Evolutionary conservation across 1,140 invertebrate species (phyloP).

Genomic region (Drosophila auraria): DNA sequence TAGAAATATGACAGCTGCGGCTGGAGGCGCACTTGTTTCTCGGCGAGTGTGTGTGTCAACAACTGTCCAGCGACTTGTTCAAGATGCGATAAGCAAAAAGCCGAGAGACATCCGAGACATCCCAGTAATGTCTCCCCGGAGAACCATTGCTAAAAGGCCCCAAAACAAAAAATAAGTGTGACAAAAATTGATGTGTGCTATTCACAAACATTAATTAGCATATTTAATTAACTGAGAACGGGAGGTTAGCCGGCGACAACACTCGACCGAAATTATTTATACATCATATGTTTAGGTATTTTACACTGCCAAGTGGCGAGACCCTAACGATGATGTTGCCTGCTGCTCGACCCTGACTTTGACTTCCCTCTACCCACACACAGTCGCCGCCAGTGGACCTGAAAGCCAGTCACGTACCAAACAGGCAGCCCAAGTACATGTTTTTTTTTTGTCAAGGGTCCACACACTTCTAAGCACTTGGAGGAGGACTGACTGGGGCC

Average conservation of each 20-base stretch:
- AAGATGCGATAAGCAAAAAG: slow-evolving; percentile 26
- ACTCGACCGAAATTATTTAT: slow-evolving; percentile 37
- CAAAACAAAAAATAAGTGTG: slow-evolving; percentile 23
- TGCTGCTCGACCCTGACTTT: slow-evolving; percentile 70
- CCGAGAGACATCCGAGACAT: neutral
- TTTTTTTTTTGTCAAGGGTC: slow-evolving; percentile 43
- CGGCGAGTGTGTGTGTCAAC: slow-evolving; percentile 15
- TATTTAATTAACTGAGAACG: slow-evolving; percentile 65
- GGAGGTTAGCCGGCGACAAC: neutral
- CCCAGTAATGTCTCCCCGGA: slow-evolving; percentile 18
- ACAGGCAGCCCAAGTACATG: slow-evolving; percentile 38
- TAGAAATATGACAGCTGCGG: slow-evolving; percentile 64
- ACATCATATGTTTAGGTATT: slow-evolving; percentile 13
- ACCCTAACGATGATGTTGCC: slow-evolving; percentile 43
- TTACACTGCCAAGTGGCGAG: slow-evolving; percentile 26
- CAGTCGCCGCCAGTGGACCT: slow-evolving; percentile 2
- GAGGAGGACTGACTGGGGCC: slow-evolving; percentile 1
- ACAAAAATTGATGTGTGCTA: slow-evolving; percentile 27
- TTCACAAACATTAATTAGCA: slow-evolving; percentile 65
- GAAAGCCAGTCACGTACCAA: slow-evolving; percentile 71
- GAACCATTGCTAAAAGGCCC: slow-evolving; percentile 11
- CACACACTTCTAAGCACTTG: slow-evolving; percentile 36
- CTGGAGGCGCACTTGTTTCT: slow-evolving; percentile 32
- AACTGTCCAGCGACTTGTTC: slow-evolving; percentile 51
- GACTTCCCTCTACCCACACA: slow-evolving; percentile 43